These are phyloP conservation scores for Nothoprocta perdicaria DNA, from an alignment of 2,113 vertebrate genomes.

Conservation along the genomic window DNA sequence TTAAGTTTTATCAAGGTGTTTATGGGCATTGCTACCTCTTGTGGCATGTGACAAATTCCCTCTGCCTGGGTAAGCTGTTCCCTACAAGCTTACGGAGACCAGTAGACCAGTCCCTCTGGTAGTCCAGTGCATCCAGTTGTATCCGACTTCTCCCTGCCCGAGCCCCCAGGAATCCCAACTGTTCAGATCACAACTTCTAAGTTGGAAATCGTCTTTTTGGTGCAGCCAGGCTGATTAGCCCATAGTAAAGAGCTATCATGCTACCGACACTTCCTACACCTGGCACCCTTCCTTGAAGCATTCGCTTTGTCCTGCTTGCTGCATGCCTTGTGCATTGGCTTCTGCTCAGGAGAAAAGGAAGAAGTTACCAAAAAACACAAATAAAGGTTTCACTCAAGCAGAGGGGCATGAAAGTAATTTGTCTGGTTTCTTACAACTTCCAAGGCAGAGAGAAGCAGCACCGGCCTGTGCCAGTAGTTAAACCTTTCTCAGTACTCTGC, in stretches of 20 bases:
- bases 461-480: neutral
- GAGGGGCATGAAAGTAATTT: neutral
- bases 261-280: rapidly evolving
- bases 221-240: neutral
- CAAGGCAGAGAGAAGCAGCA: neutral
- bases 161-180: neutral
- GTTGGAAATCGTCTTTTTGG: neutral
- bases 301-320: neutral
- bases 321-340: neutral
- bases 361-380: neutral
- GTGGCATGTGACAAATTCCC: no score
- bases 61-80: no score
- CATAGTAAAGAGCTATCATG: rapidly evolving
- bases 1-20: neutral
- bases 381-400: neutral
- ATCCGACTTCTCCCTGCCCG: neutral
- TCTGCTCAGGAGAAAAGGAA: neutral
- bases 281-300: neutral
- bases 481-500: slow-evolving; percentile 38
- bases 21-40: neutral
- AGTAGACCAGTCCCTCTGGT: neutral
- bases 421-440: neutral
- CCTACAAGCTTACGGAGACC: neutral
- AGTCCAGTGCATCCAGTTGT: neutral
- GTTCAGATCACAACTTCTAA: neutral